Base-by-base conservation (phyloP, 2,797 vertebrate genomes). In the Peromyscus eremicus region DNA sequence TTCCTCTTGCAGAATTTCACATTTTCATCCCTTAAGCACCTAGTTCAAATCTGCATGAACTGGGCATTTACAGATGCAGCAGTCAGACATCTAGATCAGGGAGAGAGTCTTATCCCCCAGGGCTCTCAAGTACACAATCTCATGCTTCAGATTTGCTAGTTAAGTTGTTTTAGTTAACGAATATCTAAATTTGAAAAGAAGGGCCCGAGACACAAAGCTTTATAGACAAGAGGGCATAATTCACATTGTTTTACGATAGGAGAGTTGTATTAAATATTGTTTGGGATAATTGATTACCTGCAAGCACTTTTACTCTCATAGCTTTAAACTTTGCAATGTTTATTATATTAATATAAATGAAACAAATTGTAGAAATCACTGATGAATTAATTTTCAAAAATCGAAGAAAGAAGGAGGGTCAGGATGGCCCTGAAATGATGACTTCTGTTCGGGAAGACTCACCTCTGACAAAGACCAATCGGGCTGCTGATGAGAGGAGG, bases 251-350 rank as follows among this genome's bases (percentile, higher is more conserved):
- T 92, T 66, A 57, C 29, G 93, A 9, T 37, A 64, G 57, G 62
- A 5, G 55, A 93, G 64, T 89, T 84, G 68, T 43, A 75, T 60
- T 57, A 91, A 94, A 52, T 83, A 68, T 93, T 93, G n/a, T 10
- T 84, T 94, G 27, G n/a, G 60, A 76, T 52, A 49, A 68, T n/a
- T 37, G 37, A 62, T 80, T n/a, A 25, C 34, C 19, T 89, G 29
- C 52, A 94, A 93, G 75, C 2, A 34, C 84, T 80, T 89, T 92
- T 9, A 37, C 16, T 85, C 68, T 64, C 62, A 43, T 62, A 25
- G 89, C 73, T 88, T 85, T 62, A 46, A 64, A 89, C 71, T 66
- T 37, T 75, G 2, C 70, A 52, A 64, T 64, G 3, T 19, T 90
- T 64, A 46, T 68, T 89, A 46, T 19, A 55, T 86, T 68, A 46